phyloP scores from a whole-genome alignment of 2,797 vertebrate genomes.

The Tapirus indicus region DNA sequence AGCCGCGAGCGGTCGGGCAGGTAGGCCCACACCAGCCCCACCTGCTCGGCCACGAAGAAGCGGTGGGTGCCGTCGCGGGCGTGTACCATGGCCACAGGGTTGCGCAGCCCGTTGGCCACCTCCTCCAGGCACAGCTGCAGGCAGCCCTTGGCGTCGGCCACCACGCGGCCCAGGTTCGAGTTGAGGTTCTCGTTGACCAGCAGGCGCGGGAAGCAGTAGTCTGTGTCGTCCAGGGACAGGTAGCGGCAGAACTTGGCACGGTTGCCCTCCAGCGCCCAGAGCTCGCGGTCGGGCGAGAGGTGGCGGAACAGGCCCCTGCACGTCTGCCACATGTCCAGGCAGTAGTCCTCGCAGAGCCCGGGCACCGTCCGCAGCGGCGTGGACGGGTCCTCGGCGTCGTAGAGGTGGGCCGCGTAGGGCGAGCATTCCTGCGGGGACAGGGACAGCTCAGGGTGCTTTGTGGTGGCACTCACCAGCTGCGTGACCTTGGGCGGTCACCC shows the following conservation, averaged over 20 bases:
- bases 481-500: not conserved
- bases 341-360: constrained; percentile 96
- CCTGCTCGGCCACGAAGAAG: constrained; percentile 96
- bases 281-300: constrained; percentile 89
- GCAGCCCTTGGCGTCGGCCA: constrained; percentile 91
- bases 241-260: constrained; percentile 89
- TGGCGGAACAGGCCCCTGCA: constrained; percentile 91
- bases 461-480: accelerated
- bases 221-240: constrained; percentile 92
- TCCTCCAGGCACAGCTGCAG: constrained; percentile 96
- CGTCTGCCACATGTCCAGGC: constrained; percentile 90
- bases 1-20: constrained; percentile 93
- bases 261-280: constrained; percentile 89
- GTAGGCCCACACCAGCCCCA: constrained; percentile 97
- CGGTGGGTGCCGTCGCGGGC: constrained; percentile 96
- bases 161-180: constrained; percentile 92
- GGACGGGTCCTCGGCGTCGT: constrained; percentile 94
- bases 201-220: constrained; percentile 96
- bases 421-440: constrained; percentile 94
- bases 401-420: constrained; percentile 97
- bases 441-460: not conserved
- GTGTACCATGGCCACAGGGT: constrained; percentile 97
- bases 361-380: constrained; percentile 93
- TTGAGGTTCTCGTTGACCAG: constrained; percentile 91
- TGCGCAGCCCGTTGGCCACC: constrained; percentile 94